Evolutionary conservation across 2,888 invertebrate genomes (phyloP).

Genomic region (Himalopsyche tibetana): DNA sequence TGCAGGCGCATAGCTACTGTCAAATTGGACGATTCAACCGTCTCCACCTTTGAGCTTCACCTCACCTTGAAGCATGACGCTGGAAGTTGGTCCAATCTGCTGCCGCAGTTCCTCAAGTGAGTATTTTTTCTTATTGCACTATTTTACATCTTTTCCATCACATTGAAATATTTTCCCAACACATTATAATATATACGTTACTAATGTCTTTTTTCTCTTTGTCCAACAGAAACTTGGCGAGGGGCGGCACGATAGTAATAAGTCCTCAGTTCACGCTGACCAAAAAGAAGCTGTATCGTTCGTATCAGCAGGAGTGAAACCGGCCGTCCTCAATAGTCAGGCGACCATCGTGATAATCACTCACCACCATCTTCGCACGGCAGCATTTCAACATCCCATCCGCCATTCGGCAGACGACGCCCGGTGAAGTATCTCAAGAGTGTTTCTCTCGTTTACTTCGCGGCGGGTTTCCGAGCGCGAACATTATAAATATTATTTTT

Average conservation of each 20-base stretch:
- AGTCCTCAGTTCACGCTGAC: constrained; percentile 92
- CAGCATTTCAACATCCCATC: constrained; percentile 9
- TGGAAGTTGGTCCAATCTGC: constrained; percentile 89
- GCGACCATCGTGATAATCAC: constrained; percentile 41
- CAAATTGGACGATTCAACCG: constrained; percentile 90
- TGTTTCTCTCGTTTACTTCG: constrained; percentile 36
- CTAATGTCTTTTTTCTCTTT: constrained; percentile 50
- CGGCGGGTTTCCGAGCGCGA: constrained; percentile 41
- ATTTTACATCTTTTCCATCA: too few species aligned
- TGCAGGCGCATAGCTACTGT: constrained; percentile 87
- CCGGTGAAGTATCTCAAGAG: constrained; percentile 27
- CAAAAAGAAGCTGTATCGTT: constrained; percentile 94
- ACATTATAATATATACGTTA: constrained; percentile 65
- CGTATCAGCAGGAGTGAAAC: constrained; percentile 77
- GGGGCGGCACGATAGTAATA: constrained; percentile 91
- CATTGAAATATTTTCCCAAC: too few species aligned
- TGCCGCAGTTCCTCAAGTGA: constrained; percentile 94
- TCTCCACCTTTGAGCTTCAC: constrained; percentile 93
- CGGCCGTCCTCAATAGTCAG: constrained; percentile 23
- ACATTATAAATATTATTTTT: constrained; percentile 47
- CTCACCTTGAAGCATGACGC: constrained; percentile 91
- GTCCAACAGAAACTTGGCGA: constrained; percentile 86
- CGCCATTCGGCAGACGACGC: constrained; percentile 18
- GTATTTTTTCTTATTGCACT: constrained; percentile 69
- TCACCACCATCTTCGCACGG: constrained; percentile 39